Base-by-base conservation (phyloP, 1,140 invertebrate genomes). In the Ephestia elutella region DNA sequence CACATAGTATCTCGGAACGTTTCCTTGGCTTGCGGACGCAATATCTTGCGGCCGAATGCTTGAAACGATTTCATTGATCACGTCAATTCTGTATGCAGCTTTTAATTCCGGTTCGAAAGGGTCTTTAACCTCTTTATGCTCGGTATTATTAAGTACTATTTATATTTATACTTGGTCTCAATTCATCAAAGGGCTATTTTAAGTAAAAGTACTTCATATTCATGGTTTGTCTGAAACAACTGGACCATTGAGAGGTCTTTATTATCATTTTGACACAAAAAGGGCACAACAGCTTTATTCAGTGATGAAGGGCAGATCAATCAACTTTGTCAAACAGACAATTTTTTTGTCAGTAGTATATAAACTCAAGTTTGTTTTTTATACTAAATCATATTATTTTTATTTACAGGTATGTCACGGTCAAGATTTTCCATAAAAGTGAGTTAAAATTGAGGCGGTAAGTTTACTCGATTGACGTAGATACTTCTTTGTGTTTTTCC, bases 401-500 rank as follows among this genome's bases (percentile, higher is more conserved):
- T 57, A 17, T 65, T 68, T 49, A 18, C 66, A 65, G 62, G 62
- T 65, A 68, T 44, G 60, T 62, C 21, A 44, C 13, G 38, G 38
- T 13, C 38, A 44, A 17, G 38, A 44, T 44, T 44, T 44, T 44
- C 38, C 13, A 13, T 35, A 13, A 44, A 44, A 44, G 13, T 44
- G n/a, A 5, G 13, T 4, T 25, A 25, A n/a, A 44, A 44, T 13
- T 25, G 19, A 53, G 50, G 11, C 5, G 50, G 21, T 53, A n/a
- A 56, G 57, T 62, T 50, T 56, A 20, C 49, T 21, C 38, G 10
- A 32, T 32, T 66, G 61, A 64, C 57, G 59, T 62, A 19, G 32
- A 17, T n/a, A 32, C 21, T 59, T 56, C 55, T 57, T 49, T 30
- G 57, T 53, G 55, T 63, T 71, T 63, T 68, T 66, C 64, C 62